phyloP scores from a whole-genome alignment of 2,113 vertebrate genomes.

The Zootoca vivipara region DNA sequence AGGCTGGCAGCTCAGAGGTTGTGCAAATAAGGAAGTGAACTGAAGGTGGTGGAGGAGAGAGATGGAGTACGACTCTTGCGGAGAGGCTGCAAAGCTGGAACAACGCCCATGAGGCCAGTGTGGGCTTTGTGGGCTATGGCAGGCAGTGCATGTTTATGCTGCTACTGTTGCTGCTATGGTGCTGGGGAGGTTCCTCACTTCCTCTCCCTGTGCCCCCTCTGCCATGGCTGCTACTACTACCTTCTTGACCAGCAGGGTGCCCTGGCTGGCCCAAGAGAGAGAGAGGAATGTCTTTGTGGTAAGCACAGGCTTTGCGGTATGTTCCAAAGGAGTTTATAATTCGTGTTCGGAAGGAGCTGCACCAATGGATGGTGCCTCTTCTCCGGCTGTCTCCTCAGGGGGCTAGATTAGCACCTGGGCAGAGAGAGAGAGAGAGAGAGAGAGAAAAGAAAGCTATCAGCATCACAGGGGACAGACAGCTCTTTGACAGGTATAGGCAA shows the following conservation, averaged over 20 bases:
- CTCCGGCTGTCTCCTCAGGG: not conserved
- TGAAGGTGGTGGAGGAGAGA: not conserved
- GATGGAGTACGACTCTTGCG: not conserved
- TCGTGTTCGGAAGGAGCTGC: conserved; percentile 44
- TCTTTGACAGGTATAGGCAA: not conserved
- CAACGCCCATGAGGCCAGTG: conserved; percentile 38
- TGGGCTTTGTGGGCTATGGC: not conserved
- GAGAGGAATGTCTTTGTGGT: conserved; percentile 12
- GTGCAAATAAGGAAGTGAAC: conserved; percentile 57
- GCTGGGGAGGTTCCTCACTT: not conserved
- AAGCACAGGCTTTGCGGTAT: conserved; percentile 34
- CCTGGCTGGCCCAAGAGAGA: not conserved
- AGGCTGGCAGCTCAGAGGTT: conserved; percentile 42
- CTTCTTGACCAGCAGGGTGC: not conserved
- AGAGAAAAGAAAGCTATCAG: too few relatives aligned
- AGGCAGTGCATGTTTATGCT: not conserved
- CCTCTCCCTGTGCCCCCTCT: too few relatives aligned
- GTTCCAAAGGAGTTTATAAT: conserved; percentile 12
- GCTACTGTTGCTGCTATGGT: not conserved
- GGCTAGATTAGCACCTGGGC: conserved; percentile 19
- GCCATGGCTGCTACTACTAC: not conserved
- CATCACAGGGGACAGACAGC: not conserved
- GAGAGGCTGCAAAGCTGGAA: conserved; percentile 37
- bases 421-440: not conserved
- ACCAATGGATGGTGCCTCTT: rapidly evolving